Percentiles rank a stretch among this genome's conserved stretches.
These are phyloP conservation scores for Sebastiscus albofasciatus DNA, from an alignment of 2,797 vertebrate species.

Conservation along the genomic window DNA sequence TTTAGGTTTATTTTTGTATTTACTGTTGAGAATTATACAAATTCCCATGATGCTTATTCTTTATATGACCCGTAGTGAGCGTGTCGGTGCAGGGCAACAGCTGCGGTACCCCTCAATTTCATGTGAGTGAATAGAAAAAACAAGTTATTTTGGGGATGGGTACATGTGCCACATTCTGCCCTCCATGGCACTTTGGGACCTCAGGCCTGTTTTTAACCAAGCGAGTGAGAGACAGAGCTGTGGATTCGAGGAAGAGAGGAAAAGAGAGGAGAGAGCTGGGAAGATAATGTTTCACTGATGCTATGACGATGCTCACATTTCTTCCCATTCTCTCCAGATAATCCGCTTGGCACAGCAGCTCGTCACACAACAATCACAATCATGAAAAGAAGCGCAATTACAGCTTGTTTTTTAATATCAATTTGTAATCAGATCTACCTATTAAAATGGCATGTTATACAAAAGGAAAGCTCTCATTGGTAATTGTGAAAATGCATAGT, in stretches of 20 bases:
- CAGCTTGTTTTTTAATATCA: slow-evolving; percentile 7
- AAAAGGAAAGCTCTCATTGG: neutral
- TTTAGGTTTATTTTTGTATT: slow-evolving; percentile 41
- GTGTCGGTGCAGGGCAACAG: slow-evolving; percentile 51
- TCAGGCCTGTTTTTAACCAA: slow-evolving; percentile 55
- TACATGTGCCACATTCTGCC: slow-evolving; percentile 64
- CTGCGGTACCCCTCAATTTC: slow-evolving; percentile 60
- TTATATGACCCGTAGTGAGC: slow-evolving; percentile 15
- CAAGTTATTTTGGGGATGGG: slow-evolving; percentile 64
- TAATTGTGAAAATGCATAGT: neutral
- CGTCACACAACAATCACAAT: slow-evolving; percentile 18
- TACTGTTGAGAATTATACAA: slow-evolving; percentile 32
- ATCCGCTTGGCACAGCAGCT: slow-evolving; percentile 9
- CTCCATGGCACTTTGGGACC: slow-evolving; percentile 38
- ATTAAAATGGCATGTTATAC: slow-evolving; percentile 1
- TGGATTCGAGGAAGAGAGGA: slow-evolving; percentile 26
- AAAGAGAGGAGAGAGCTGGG: neutral
- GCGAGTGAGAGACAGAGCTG: slow-evolving; percentile 13
- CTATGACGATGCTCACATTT: slow-evolving; percentile 22
- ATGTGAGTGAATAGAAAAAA: slow-evolving; percentile 39
- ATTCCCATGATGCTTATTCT: slow-evolving; percentile 21
- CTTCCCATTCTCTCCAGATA: slow-evolving; percentile 18
- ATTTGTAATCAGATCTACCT: slow-evolving; percentile 24
- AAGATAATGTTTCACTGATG: slow-evolving; percentile 38
- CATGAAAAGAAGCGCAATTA: slow-evolving; percentile 14